These are phyloP conservation scores for Trissolcus basalis DNA, from an alignment of 1,140 invertebrate genomes.

Conservation along the genomic window DNA sequence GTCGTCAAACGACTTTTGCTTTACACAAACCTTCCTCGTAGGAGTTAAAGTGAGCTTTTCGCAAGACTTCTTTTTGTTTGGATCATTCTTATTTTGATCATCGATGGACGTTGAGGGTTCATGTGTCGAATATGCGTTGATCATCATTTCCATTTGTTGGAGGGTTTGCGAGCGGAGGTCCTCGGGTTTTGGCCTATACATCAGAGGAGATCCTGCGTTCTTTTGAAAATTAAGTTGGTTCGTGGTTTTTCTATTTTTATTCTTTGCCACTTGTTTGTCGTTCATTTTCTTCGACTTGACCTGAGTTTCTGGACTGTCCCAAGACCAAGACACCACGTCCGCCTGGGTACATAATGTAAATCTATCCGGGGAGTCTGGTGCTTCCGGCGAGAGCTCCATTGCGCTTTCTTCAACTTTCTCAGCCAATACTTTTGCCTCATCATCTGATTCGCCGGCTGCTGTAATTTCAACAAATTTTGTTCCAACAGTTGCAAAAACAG, in stretches of 20 bases:
- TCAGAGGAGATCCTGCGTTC: slow-evolving; percentile 17
- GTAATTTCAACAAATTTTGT: too few species aligned
- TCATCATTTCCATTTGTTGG: not conserved
- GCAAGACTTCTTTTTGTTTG: not conserved
- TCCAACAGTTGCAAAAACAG: too few species aligned
- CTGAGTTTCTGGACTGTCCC: not conserved
- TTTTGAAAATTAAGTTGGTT: slow-evolving; percentile 7
- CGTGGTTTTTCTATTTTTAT: slow-evolving; percentile 16
- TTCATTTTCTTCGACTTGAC: not conserved
- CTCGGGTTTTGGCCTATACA: slow-evolving; percentile 19
- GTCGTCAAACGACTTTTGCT: slow-evolving; percentile 20
- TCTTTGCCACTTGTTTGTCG: not conserved
- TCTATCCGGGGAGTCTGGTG: too few species aligned
- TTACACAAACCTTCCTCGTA: not conserved
- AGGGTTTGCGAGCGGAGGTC: not conserved
- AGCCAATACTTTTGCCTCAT: too few species aligned
- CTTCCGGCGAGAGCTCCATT: too few species aligned
- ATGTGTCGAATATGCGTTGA: not conserved
- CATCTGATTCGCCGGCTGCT: too few species aligned
- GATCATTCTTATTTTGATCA: not conserved
- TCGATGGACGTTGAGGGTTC: not conserved
- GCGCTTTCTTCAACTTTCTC: too few species aligned
- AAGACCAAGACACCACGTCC: not conserved
- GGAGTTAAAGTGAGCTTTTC: slow-evolving; percentile 5
- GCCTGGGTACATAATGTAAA: too few species aligned